phyloP scores from a whole-genome alignment of 2,888 invertebrate genomes.

The Epinotia ramella region DNA sequence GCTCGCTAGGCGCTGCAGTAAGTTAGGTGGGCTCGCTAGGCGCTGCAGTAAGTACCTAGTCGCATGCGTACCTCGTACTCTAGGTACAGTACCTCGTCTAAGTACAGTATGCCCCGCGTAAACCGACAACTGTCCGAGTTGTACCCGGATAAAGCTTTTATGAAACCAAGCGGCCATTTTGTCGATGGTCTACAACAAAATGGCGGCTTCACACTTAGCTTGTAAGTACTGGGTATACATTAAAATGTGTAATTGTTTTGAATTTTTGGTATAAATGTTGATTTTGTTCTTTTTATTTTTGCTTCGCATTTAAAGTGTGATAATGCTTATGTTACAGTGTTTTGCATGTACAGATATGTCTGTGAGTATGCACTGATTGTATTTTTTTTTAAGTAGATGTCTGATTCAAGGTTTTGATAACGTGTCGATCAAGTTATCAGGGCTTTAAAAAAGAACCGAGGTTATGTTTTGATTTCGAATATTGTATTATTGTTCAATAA shows the following conservation, averaged over 20 bases:
- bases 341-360: slow-evolving; percentile 80
- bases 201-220: slow-evolving; percentile 73
- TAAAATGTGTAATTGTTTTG: slow-evolving; percentile 64
- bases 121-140: slow-evolving; percentile 7
- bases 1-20: slow-evolving; percentile 61
- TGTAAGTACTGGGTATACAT: slow-evolving; percentile 78
- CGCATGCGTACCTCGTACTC: slow-evolving; percentile 41
- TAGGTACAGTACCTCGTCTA: slow-evolving; percentile 30
- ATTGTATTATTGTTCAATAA: slow-evolving; percentile 51
- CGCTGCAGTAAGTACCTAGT: slow-evolving; percentile 63
- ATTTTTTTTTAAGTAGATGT: slow-evolving; percentile 70
- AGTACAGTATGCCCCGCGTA: slow-evolving; percentile 2
- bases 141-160: slow-evolving; percentile 34
- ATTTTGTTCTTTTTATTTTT: slow-evolving; percentile 70
- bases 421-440: slow-evolving; percentile 60
- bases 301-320: slow-evolving; percentile 84
- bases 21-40: slow-evolving; percentile 71
- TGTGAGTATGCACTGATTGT: slow-evolving; percentile 84
- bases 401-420: slow-evolving; percentile 71
- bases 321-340: slow-evolving; percentile 83
- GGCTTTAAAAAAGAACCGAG: slow-evolving; percentile 63
- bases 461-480: slow-evolving; percentile 57
- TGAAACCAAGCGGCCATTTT: slow-evolving; percentile 74
- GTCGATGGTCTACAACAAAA: slow-evolving; percentile 65
- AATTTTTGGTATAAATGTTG: slow-evolving; percentile 76